phyloP scores from a whole-genome alignment of 2,113 vertebrate genomes.

The Myotis lucifugus region DNA sequence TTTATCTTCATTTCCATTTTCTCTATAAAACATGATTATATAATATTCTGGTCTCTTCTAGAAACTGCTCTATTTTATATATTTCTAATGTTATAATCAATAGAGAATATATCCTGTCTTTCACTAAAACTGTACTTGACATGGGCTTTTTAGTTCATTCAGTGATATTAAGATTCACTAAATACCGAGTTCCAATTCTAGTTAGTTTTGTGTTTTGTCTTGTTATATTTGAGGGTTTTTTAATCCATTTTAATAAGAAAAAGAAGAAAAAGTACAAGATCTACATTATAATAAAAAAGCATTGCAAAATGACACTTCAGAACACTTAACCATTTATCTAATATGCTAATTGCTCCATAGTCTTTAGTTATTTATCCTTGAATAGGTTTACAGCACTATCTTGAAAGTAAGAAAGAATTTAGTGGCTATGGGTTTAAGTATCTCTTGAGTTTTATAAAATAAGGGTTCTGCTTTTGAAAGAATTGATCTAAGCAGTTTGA shows the following conservation, averaged over 20 bases:
- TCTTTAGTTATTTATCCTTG: conserved; percentile 32
- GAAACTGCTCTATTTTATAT: not conserved
- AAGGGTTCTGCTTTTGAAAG: not conserved
- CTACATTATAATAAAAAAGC: not conserved
- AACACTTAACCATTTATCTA: not conserved
- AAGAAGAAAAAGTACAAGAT: not conserved
- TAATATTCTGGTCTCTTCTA: not conserved
- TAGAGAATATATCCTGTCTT: not conserved
- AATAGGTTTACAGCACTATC: conserved; percentile 9
- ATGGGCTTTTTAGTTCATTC: not conserved
- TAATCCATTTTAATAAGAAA: not conserved
- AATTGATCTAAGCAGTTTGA: not conserved
- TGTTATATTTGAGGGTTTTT: not conserved
- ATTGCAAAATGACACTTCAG: not conserved
- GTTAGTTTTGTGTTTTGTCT: not conserved
- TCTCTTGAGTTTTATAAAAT: conserved; percentile 6
- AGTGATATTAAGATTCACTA: not conserved
- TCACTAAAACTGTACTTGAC: not conserved
- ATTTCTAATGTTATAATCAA: not conserved
- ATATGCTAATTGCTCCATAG: not conserved
- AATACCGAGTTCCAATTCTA: not conserved
- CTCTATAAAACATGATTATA: not conserved
- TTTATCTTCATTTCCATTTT: not conserved
- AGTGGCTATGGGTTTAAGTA: not conserved
- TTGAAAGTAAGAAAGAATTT: conserved; percentile 43